Evolutionary conservation across 2,888 invertebrate species (phyloP).

Genomic region (Conus canariensis): DNA sequence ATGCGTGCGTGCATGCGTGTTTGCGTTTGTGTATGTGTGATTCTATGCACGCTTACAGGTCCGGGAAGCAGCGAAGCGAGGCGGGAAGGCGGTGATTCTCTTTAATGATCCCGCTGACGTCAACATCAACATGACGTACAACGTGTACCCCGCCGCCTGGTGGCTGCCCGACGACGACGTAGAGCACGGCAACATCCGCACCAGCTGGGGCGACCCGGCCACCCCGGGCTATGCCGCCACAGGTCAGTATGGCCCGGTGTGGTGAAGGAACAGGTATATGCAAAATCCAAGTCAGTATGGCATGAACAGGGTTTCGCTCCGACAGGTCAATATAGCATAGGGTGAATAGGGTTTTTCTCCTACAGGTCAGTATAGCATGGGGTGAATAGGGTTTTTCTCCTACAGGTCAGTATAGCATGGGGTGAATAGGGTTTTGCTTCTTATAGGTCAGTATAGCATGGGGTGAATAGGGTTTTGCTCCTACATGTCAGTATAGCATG

Average conservation of each 20-base stretch:
- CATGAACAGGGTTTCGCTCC: no score
- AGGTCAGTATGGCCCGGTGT: conserved; percentile 43
- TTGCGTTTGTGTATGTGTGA: background rate
- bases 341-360: no score
- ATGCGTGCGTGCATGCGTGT: background rate
- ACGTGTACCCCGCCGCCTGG: conserved; percentile 72
- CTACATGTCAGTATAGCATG: no score
- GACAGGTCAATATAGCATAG: no score
- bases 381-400: no score
- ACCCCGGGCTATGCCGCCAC: conserved; percentile 77
- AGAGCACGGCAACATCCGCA: conserved; percentile 77
- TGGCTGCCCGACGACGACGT: conserved; percentile 79
- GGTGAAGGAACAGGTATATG: no score
- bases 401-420: no score
- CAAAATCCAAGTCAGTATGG: no score
- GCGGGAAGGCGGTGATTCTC: conserved; percentile 76
- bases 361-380: no score
- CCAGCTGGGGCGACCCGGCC: conserved; percentile 79
- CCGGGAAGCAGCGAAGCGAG: conserved; percentile 62
- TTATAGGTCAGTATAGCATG: no score
- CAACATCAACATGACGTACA: conserved; percentile 60
- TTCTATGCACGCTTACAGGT: conserved; percentile 56
- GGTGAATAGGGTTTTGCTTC: no score
- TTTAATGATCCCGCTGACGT: conserved; percentile 75
- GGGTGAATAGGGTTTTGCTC: no score